Evolutionary conservation across 2,113 vertebrate species (phyloP), one percentile per base, ranked within the genome.

Genomic region (pig (Sus scrofa)): DNA sequence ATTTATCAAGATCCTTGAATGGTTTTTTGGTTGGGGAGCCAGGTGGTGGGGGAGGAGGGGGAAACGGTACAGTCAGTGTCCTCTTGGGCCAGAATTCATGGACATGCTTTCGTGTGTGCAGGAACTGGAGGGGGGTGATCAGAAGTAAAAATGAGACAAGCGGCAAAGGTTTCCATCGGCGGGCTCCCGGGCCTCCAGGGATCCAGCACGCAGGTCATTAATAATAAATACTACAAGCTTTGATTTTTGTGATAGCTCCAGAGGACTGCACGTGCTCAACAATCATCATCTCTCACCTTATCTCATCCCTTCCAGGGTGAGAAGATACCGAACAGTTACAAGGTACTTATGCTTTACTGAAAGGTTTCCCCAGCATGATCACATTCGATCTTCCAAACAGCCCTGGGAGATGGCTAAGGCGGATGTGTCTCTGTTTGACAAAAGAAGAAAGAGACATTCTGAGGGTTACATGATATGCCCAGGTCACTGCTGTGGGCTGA

Each of bases 221-320:
- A 97, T 96, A 96, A 94, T 97, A 83, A 91, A 96, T 75, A 78
- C 91, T 75, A 91, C 92, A 92, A 56, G 92, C 96, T 97, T 92
- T 96, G 94, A 90, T 94, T 94, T 96, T 97, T 94, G 93, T 67
- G 96, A 97, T 81, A 7, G 81, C 85, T 86, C 85, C 91, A 34
- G 82, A 93, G 94, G 87, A 95, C 94, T 4, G 58, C 71, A 74
- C 84, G 37, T 1, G 13, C 79, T 91, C 9, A 19, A 89, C 92
- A 90, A 56, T 74, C 94, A 89, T 86, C 96, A 52, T 81, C 37
- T 71, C 93, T 95, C 91, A 96, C 97, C 93, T 93, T 89, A 89
- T 71, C 89, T 54, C 50, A 37, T 84, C 70, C 74, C 88, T 86
- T 93, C 89, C 93, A 74, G 90, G 74, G 44, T 16, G 78, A 86